These are phyloP conservation scores for Halictus ligatus DNA, from an alignment of 2,888 invertebrate genomes.

Conservation along the genomic window DNA sequence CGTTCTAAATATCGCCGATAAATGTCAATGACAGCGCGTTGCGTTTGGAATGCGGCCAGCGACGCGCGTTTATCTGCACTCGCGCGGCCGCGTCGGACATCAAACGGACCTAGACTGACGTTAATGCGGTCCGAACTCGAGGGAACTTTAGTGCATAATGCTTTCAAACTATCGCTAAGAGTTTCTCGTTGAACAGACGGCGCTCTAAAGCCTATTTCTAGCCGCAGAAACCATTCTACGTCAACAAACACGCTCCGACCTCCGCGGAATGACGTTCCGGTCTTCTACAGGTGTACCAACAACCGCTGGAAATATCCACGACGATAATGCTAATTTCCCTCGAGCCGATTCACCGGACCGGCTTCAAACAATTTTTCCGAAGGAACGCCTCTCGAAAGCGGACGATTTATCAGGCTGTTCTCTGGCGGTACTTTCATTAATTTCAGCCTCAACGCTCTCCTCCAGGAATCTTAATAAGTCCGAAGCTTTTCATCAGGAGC, in stretches of 20 bases:
- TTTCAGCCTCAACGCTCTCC: conserved; percentile 35
- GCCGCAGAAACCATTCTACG: neutral
- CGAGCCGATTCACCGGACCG: neutral
- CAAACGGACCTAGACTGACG: neutral
- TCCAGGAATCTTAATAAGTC: conserved; percentile 36
- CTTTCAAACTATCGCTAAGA: neutral
- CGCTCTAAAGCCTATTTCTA: neutral
- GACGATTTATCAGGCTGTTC: conserved; percentile 32
- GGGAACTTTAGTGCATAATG: neutral
- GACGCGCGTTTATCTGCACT: conserved; percentile 41
- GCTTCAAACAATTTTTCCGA: neutral
- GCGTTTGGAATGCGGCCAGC: conserved; percentile 55
- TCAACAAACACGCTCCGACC: neutral
- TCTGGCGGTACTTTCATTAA: conserved; percentile 43
- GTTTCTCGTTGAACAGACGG: neutral
- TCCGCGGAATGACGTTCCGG: neutral
- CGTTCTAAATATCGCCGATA: conserved; percentile 41
- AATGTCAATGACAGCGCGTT: conserved; percentile 32
- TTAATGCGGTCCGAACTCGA: conserved; percentile 5
- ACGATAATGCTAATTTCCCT: neutral
- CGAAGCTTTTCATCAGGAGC: conserved; percentile 41
- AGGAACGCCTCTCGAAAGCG: neutral
- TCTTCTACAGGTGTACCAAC: neutral
- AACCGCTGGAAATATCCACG: neutral
- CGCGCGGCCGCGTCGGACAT: conserved; percentile 17